Evolutionary conservation across 2,888 invertebrate genomes (phyloP).

Genomic region (Dinocampus coccinellae): DNA sequence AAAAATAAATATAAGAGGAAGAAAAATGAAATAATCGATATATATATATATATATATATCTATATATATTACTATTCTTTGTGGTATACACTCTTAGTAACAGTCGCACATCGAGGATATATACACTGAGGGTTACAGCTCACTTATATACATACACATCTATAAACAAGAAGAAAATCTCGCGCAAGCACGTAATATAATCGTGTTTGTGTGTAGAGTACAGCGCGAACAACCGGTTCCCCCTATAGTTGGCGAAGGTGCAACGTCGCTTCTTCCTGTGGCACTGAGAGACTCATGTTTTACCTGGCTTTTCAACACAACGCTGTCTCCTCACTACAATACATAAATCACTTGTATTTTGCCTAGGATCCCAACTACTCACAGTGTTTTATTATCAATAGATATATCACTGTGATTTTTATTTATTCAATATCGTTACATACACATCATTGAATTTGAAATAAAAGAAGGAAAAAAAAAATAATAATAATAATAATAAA

Average conservation of each 20-base stretch:
- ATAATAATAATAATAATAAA: no score
- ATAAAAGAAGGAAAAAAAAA: no score
- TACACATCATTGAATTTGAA: neutral
- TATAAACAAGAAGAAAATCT: constrained; percentile 16
- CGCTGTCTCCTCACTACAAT: neutral
- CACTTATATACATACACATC: constrained; percentile 3
- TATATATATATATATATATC: no score
- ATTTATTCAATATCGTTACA: neutral
- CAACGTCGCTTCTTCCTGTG: constrained; percentile 24
- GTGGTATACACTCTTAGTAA: neutral
- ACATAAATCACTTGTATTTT: constrained; percentile 17
- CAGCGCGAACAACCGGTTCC: constrained; percentile 38
- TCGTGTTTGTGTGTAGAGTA: constrained; percentile 27
- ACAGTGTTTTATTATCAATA: constrained; percentile 2
- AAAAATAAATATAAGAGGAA: no score
- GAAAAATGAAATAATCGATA: constrained; percentile 14
- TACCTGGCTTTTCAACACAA: constrained; percentile 20
- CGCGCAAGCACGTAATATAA: constrained; percentile 28
- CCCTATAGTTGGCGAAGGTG: constrained; percentile 28
- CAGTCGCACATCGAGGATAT: neutral
- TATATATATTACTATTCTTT: neutral
- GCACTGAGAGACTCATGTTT: constrained; percentile 21
- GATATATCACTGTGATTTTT: constrained; percentile 3
- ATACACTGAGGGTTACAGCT: neutral
- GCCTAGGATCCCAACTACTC: constrained; percentile 5